A percentile compares a stretch with the other conserved stretches of the same genome.
Conservation (phyloP, 35 echinoderm and acorn worm genomes). For the Ptychodera flava region DNA sequence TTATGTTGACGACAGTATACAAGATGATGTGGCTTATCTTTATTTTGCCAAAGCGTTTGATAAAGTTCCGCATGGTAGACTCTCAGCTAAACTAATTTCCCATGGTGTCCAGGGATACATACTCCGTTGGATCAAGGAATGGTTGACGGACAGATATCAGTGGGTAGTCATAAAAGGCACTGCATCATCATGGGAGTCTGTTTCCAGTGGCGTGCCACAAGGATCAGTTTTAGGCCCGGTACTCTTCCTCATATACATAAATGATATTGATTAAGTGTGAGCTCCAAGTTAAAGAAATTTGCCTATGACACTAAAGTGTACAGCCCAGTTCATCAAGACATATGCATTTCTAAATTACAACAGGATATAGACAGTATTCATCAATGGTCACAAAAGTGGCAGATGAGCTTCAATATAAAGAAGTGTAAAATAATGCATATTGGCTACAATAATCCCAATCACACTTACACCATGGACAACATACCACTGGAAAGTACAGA, state of each 20-base stretch:
- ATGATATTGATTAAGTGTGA: conserved; percentile 19
- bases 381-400: not conserved
- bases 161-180: not conserved
- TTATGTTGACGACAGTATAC: not conserved
- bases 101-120: conserved; percentile 10
- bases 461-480: not conserved
- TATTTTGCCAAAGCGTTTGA: conserved; percentile 22
- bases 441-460: not conserved
- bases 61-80: conserved; percentile 10
- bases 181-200: not conserved
- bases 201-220: not conserved
- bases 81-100: not conserved
- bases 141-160: conserved; percentile 5
- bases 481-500: not conserved
- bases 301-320: not conserved
- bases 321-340: not conserved
- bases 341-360: too few relatives aligned
- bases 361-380: not conserved
- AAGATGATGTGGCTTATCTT: not conserved
- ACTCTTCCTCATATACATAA: conserved; percentile 5
- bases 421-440: too few relatives aligned
- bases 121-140: conserved; percentile 10
- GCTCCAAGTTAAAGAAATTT: too few relatives aligned
- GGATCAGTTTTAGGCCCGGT: not conserved
- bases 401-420: too few relatives aligned